Evolutionary conservation across 2,888 invertebrate species (phyloP), one percentile per base, ranked within the genome.

Genomic region (Lapara coniferarum): DNA sequence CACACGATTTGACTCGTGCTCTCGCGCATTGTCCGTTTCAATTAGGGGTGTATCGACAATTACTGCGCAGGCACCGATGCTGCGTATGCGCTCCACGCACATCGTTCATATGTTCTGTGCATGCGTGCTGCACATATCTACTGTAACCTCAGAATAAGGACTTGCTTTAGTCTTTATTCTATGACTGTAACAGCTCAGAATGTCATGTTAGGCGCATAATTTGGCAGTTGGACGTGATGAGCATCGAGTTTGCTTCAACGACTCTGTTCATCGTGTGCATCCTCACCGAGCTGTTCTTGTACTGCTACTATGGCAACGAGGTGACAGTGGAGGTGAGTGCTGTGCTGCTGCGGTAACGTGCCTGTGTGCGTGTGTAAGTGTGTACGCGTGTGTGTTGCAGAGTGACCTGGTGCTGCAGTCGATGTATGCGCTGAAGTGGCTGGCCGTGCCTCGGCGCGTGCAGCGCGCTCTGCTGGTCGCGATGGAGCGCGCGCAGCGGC

Each of bases 241-340:
- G 89, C 77, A 77, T 93, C 63, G 92, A 94, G 81, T 94, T 95
- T 71, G 87, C 92, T 2, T 94, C 95, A 10, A 93, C 94, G 90
- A 81, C 87, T 0, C 83, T 94, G 14, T 95, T 95, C 81, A 92
- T 94, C 71, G 79, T 81, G 58, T 95, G 95, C 78, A 95, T 95
- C 80, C 83, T 95, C 25, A 87, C 92, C 10, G 94, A 95, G 82
- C 85, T 95, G 75, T 93, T 94, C 73, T 82, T 95, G 1, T 95
- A 94, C 80, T 95, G 95, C 80, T 95, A 93, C 85, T 94, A 90
- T 75, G 95, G 95, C 10, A 95, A 95, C 77, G 94, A 95, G 79
- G 89, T 95, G 6, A 90, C 93, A 0, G 83, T 92, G 4, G 92
- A 95, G 91, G 95, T 95, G 73, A 69, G 63, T 63, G 19, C 5